Evolutionary conservation across 1,140 invertebrate genomes (phyloP), one percentile per base, ranked within the genome.

Genomic region (Calephelis nemesis): DNA sequence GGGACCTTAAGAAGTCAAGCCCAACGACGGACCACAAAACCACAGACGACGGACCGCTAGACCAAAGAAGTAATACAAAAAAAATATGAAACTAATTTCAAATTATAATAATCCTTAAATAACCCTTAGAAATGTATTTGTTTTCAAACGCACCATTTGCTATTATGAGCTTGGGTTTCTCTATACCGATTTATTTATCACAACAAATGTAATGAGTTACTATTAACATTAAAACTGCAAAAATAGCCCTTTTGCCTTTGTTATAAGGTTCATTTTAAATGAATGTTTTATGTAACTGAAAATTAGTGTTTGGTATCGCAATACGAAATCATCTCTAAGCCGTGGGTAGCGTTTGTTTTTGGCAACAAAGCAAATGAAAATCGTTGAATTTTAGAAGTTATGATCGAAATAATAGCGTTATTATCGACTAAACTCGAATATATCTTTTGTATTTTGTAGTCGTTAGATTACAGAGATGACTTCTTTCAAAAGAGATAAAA

Each of bases 141-240:
- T 77, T 76, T 74, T 72, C 74, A 71, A 76, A 76, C 76, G 79
- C 74, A 72, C 79, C 81, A 81, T 81, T 83, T 79, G 71, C 67
- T 77, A 70, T 79, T 77, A 83, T 74, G 81, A 73, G 47, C 49
- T 47, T 47, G 12, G 62, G 60, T 63, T 68, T 73, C 73, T 69
- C 72, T 75, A 70, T 65, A 71, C 54, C 58, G 68, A 70, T 69
- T 70, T 80, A 78, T 82, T 82, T 78, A 82, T 80, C 45, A 67
- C 67, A 67, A 60, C 48, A 50, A 58, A 19, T 40, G 12, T 60
- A 42, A 19, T 12, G 40, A 60, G 6, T n/a, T 42, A 4, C 40
- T 60, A n/a, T n/a, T 60, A 1, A 65, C 47, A 5, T 15, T 60
- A 12, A 47, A 47, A 13, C 12, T 3, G n/a, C 47, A 49, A 68